Evolutionary conservation across 1,140 invertebrate genomes (phyloP).

Genomic region (Drosophila chauvacae): DNA sequence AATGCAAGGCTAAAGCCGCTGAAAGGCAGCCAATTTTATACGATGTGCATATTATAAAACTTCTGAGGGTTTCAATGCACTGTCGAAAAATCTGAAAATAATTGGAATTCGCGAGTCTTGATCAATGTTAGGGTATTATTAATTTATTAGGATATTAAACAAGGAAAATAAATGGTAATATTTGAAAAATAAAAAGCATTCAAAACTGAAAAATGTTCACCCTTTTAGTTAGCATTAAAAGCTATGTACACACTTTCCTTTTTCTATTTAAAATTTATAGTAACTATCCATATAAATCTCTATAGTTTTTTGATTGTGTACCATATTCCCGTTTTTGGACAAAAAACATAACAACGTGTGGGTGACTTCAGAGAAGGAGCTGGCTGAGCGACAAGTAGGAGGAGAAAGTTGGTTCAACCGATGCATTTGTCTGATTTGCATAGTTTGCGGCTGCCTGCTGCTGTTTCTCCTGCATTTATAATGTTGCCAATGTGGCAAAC

Average conservation of each 20-base stretch:
- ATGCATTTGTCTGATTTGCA: conserved; percentile 73
- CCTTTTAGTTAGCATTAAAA: not conserved
- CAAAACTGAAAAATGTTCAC: accelerated
- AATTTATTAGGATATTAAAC: not conserved
- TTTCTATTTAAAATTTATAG: not conserved
- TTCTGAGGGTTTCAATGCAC: conserved; percentile 41
- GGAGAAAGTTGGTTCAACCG: conserved; percentile 19
- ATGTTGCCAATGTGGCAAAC: conserved; percentile 65
- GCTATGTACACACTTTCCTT: not conserved
- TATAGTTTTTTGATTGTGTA: conserved; percentile 2
- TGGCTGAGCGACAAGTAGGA: not conserved
- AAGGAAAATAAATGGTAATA: too few species aligned
- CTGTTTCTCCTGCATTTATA: conserved; percentile 77
- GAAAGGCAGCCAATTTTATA: conserved; percentile 66
- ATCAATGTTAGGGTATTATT: not conserved
- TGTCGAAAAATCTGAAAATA: not conserved
- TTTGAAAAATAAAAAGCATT: not conserved
- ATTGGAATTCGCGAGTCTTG: not conserved
- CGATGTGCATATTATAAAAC: conserved; percentile 69
- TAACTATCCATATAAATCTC: not conserved
- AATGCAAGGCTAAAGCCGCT: conserved; percentile 45
- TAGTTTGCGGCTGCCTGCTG: conserved; percentile 64
- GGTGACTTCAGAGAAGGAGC: not conserved
- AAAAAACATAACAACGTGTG: conserved; percentile 41
- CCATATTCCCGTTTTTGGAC: not conserved